These are phyloP conservation scores for Ennomos erosarius DNA, from an alignment of 2,888 invertebrate genomes.

Conservation along the genomic window DNA sequence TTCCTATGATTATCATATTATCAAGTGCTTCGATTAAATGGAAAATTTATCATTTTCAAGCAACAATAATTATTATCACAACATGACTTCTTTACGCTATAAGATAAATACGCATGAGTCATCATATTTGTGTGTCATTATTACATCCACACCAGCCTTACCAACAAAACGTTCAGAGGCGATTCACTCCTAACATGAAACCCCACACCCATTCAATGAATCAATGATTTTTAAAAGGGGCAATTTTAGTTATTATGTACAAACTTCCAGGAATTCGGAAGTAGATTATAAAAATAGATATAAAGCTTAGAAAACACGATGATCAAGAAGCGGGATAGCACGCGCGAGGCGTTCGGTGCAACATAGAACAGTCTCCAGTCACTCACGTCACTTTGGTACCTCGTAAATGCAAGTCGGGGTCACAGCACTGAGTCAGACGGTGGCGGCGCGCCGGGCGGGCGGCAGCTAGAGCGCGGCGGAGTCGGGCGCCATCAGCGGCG, in stretches of 20 bases:
- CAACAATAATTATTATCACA: slow-evolving; percentile 36
- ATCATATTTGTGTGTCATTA: slow-evolving; percentile 41
- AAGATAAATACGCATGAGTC: slow-evolving; percentile 25
- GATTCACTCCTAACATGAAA: slow-evolving; percentile 51
- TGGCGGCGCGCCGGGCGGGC: slow-evolving; percentile 74
- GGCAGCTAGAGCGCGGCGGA: slow-evolving; percentile 89
- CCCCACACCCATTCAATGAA: slow-evolving; percentile 46
- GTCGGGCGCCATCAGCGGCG: slow-evolving; percentile 92
- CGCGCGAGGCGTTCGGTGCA: slow-evolving; percentile 57
- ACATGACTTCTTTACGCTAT: slow-evolving; percentile 29
- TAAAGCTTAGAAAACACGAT: slow-evolving; percentile 74
- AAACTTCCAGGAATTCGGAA: slow-evolving; percentile 61
- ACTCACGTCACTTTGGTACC: slow-evolving; percentile 70
- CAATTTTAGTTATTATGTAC: slow-evolving; percentile 66
- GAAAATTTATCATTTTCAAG: slow-evolving; percentile 23
- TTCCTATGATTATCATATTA: slow-evolving; percentile 14
- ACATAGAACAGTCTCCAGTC: slow-evolving; percentile 59
- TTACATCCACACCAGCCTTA: slow-evolving; percentile 2
- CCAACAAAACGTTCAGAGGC: slow-evolving; percentile 11
- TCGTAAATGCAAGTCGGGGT: slow-evolving; percentile 67
- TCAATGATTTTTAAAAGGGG: slow-evolving; percentile 63
- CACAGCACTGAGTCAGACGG: slow-evolving; percentile 70
- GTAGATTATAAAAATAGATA: slow-evolving; percentile 70
- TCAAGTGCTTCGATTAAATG: slow-evolving; percentile 20
- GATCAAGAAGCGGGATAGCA: slow-evolving; percentile 58